Percentiles rank a stretch among this genome's conserved stretches.
Conservation (phyloP, 53 echinoderm and acorn worm species). For the Hippasteria phrygiana region DNA sequence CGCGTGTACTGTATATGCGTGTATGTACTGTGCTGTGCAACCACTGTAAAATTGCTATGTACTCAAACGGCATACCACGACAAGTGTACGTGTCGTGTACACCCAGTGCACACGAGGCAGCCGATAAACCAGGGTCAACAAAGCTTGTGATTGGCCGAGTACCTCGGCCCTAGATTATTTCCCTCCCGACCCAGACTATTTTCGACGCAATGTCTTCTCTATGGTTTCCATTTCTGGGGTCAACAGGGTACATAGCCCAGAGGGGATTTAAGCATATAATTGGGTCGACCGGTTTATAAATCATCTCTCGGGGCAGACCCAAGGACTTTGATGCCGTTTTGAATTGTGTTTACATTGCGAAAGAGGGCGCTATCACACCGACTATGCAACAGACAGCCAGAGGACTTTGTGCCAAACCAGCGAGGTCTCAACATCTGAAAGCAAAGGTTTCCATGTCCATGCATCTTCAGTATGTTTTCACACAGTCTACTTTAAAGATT, state of each 20-base stretch:
- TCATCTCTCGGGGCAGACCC: not conserved
- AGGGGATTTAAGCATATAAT: slow-evolving; percentile 13
- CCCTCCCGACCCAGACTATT: slow-evolving; percentile 26
- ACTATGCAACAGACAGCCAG: too few relatives aligned
- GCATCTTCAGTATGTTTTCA: too few relatives aligned
- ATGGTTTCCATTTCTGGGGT: not conserved
- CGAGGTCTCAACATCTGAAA: too few relatives aligned
- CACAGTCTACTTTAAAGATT: too few relatives aligned
- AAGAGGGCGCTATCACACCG: not conserved
- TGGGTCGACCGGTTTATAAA: slow-evolving; percentile 52
- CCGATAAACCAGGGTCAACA: not conserved
- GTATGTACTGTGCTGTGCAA: slow-evolving; percentile 16
- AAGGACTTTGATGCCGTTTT: not conserved
- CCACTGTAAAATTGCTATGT: slow-evolving; percentile 16
- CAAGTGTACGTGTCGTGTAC: slow-evolving; percentile 2
- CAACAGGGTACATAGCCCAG: not conserved
- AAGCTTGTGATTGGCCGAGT: slow-evolving; percentile 40
- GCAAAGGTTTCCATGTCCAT: too few relatives aligned
- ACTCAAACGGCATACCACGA: not conserved
- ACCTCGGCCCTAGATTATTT: not conserved
- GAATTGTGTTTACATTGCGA: not conserved
- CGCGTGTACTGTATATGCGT: not conserved
- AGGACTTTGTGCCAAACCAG: too few relatives aligned
- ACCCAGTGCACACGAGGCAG: not conserved
- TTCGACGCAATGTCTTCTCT: not conserved